Conservation (phyloP, 2,113 vertebrate genomes). For the Columba janthina region DNA sequence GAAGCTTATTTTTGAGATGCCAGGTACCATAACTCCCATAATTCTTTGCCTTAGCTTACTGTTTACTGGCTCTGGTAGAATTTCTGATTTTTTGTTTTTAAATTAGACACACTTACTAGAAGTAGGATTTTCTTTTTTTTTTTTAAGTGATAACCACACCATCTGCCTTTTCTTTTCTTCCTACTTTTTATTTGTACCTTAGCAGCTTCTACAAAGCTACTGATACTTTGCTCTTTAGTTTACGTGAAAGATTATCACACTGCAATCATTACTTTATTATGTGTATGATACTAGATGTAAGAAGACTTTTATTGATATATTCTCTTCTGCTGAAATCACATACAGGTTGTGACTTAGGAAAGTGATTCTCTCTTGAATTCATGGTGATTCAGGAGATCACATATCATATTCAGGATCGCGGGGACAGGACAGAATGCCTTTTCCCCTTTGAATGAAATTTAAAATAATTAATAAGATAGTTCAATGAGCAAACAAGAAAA, state of each 20-base stretch:
- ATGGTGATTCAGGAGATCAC: neutral
- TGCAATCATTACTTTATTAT: neutral
- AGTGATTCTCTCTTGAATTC: neutral
- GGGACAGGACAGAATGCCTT: neutral
- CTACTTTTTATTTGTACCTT: neutral
- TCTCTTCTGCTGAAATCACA: neutral
- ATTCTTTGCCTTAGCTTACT: neutral
- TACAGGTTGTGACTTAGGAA: neutral
- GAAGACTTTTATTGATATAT: neutral
- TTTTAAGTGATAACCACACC: neutral
- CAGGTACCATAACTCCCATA: neutral
- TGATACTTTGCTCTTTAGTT: neutral
- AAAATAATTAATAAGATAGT: neutral
- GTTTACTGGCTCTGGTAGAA: neutral
- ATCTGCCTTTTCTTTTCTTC: slow-evolving; percentile 3
- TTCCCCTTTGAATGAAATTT: neutral
- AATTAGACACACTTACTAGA: neutral
- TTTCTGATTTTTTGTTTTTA: neutral
- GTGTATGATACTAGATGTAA: neutral
- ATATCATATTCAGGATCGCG: neutral
- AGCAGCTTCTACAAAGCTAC: neutral
- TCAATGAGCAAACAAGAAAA: neutral
- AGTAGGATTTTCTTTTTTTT: neutral
- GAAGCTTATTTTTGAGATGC: slow-evolving; percentile 16
- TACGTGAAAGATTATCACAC: neutral